Conservation (phyloP, 2,113 vertebrate species). For the Melanocharis versteri region DNA sequence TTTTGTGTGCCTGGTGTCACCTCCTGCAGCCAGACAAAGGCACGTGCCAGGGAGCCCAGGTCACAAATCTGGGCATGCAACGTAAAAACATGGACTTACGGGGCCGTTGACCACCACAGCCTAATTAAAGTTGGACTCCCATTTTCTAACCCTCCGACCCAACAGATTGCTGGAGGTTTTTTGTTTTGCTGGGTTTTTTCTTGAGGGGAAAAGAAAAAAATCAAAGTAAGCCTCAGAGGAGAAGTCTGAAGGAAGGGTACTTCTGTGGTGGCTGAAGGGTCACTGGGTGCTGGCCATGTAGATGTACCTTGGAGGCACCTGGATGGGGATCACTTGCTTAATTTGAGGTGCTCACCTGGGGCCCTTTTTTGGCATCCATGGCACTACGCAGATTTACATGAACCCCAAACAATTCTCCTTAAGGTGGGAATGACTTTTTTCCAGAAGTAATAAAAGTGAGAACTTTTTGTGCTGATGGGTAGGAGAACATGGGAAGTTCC, state of each 20-base stretch:
- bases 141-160: not conserved
- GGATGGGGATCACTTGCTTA: not conserved
- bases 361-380: not conserved
- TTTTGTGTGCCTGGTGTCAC: slow-evolving; percentile 8
- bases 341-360: not conserved
- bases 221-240: not conserved
- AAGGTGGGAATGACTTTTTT: not conserved
- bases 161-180: not conserved
- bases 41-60: slow-evolving; percentile 7
- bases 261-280: not conserved
- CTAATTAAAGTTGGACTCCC: slow-evolving; percentile 36
- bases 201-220: not conserved
- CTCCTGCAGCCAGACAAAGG: slow-evolving; percentile 29
- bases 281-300: accelerated
- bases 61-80: not conserved
- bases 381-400: not conserved
- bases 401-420: not conserved
- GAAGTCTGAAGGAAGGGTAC: not conserved
- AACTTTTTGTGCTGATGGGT: not conserved
- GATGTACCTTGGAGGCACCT: not conserved
- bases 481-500: not conserved
- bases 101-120: not conserved
- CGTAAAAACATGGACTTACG: not conserved
- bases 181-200: not conserved
- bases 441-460: not conserved